phyloP scores from a whole-genome alignment of 1,140 invertebrate genomes.

The Monomorium pharaonis region DNA sequence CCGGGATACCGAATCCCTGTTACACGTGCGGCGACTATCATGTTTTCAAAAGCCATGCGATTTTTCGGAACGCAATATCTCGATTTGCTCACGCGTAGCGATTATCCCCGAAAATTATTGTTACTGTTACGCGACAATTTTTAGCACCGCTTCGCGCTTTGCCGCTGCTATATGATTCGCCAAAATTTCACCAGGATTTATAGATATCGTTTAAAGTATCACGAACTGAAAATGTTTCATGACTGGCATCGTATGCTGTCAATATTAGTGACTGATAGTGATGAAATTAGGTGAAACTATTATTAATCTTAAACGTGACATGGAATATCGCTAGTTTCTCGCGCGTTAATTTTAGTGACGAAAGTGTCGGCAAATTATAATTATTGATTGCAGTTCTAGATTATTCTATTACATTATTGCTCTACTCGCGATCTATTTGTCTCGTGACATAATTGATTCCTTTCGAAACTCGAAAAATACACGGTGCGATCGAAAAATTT shows the following conservation, averaged over 20 bases:
- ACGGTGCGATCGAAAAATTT: constrained; percentile 13
- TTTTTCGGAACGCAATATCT: constrained; percentile 58
- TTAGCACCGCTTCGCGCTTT: constrained; percentile 40
- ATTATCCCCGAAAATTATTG: constrained; percentile 60
- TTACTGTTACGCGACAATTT: constrained; percentile 59
- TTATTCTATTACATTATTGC: background rate
- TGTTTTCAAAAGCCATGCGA: constrained; percentile 59
- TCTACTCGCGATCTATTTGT: background rate
- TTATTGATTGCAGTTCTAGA: no score
- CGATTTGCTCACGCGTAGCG: constrained; percentile 58
- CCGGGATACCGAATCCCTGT: constrained; percentile 56
- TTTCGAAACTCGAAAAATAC: background rate
- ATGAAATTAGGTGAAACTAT: background rate
- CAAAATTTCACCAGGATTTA: constrained; percentile 35
- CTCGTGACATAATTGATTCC: constrained; percentile 11
- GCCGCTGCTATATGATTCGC: background rate
- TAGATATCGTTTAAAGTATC: constrained; percentile 12
- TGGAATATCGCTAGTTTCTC: background rate
- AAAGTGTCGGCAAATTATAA: background rate
- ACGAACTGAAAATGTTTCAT: background rate
- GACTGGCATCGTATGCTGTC: background rate
- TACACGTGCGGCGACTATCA: constrained; percentile 53
- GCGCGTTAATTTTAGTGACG: background rate
- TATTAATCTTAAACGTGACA: background rate
- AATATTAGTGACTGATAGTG: no score